Conservation (phyloP, 1,140 invertebrate genomes). For the Conopomorpha cramerella region DNA sequence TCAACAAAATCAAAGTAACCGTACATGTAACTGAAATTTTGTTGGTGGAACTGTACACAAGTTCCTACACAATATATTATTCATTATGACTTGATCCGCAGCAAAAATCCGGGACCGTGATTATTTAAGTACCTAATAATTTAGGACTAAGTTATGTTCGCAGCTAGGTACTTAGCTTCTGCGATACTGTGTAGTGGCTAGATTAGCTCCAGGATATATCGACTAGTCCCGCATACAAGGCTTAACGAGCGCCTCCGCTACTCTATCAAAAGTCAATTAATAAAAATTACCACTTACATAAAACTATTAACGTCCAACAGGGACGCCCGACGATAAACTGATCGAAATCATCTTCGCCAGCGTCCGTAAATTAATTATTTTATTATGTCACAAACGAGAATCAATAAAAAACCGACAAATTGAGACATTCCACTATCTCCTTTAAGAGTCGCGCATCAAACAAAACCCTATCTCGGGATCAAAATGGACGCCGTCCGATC, state of each 20-base stretch:
- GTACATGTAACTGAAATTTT: too few relatives aligned
- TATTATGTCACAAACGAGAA: constrained; percentile 42
- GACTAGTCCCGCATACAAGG: constrained; percentile 14
- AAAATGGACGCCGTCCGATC: constrained; percentile 24
- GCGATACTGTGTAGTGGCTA: too few relatives aligned
- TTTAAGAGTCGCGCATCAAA: constrained; percentile 24
- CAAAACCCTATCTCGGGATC: constrained; percentile 36
- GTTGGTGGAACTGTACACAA: too few relatives aligned
- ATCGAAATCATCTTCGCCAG: constrained; percentile 36
- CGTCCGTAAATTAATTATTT: constrained; percentile 54
- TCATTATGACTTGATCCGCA: too few relatives aligned
- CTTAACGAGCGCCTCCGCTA: constrained; percentile 6
- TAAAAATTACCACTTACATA: constrained; percentile 50
- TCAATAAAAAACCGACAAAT: constrained; percentile 46
- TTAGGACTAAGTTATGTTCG: too few relatives aligned
- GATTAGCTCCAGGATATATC: too few relatives aligned
- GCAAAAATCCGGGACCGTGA: too few relatives aligned
- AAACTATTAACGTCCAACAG: constrained; percentile 38
- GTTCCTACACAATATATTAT: too few relatives aligned
- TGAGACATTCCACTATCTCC: constrained; percentile 52
- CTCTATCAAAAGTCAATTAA: constrained; percentile 47
- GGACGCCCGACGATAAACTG: constrained; percentile 14
- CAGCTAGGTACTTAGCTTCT: too few relatives aligned
- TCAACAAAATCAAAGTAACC: too few relatives aligned
- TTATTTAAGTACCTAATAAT: too few relatives aligned